These are phyloP conservation scores for Heteromyza rotundicornis DNA, from an alignment of 2,888 invertebrate genomes.

Conservation along the genomic window DNA sequence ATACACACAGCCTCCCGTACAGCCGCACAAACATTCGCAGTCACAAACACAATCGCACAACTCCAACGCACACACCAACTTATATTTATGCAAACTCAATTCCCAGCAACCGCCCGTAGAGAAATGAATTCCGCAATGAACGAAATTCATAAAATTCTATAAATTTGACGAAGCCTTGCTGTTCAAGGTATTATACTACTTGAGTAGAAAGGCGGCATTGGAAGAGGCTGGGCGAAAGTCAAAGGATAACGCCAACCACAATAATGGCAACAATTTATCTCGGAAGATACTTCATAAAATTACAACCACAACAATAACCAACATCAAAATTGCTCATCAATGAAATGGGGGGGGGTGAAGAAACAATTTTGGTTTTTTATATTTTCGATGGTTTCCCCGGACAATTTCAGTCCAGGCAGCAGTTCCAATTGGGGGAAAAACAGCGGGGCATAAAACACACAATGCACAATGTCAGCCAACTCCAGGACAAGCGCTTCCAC, in stretches of 20 bases:
- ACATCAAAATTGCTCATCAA: slow-evolving; percentile 17
- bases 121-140: neutral
- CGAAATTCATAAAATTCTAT: neutral
- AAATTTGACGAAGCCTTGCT: neutral
- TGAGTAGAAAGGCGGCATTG: neutral
- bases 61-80: neutral
- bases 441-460: no score
- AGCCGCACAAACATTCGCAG: neutral
- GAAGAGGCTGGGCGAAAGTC: neutral
- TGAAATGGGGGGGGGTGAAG: no score
- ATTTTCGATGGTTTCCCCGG: no score
- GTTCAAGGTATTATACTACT: neutral
- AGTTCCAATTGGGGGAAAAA: no score
- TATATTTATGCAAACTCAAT: neutral
- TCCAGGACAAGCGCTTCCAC: no score
- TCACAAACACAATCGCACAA: neutral
- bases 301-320: neutral
- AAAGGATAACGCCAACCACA: neutral
- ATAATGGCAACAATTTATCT: slow-evolving; percentile 4
- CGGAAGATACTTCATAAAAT: neutral
- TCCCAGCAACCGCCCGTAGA: no score
- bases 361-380: no score
- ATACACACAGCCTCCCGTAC: neutral
- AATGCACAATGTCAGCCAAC: no score
- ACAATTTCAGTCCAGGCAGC: no score